Evolutionary conservation across 2,797 vertebrate genomes (phyloP), one percentile per base, ranked within the genome.

Genomic region (Eulemur mongoz): DNA sequence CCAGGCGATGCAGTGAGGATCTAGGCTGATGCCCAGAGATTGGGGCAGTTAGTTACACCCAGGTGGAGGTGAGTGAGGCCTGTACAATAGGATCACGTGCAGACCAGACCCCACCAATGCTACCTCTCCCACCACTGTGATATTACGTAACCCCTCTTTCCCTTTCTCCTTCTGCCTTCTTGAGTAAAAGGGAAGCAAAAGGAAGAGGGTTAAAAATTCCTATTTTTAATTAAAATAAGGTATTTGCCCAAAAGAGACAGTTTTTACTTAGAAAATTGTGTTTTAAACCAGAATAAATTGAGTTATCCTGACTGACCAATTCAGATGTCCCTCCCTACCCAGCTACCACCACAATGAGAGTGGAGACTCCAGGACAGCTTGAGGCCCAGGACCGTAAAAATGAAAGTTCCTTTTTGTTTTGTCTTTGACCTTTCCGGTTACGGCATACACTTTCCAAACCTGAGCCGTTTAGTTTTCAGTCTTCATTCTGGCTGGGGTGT

Each of bases 211-310:
- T 65, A 57, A 65, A 48, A 23, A 27, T 48, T 10, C 12, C 2
- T n/a, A 25, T 65, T 73, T 54, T 54, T 3, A 48, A 67, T 20
- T 35, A 67, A 38, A n/a, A 17, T 43, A 80, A 23, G 11, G 10
- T 4, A 83, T 48, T 85, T 54, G 6, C 22, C 14, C 80, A 3
- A 89, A 73, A 50, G 45, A 30, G 40, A 76, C 2, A 84, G 22
- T 8, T 35, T 81, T 83, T 82, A 70, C 50, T 45, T 45, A 54
- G 45, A 91, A 89, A n/a, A 35, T 5, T 75, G 4, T 82, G 20
- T 59, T 91, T n/a, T 92, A 84, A 40, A 40, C 45, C 9, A 48
- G 30, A 91, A 89, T n/a, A 88, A 15, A 59, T 22, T 69, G 45
- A 43, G 23, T 65, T 70, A 70, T 48, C 63, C 65, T 35, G 22